These are phyloP conservation scores for Drosophila macrospina DNA, from an alignment of 2,888 invertebrate species.

Conservation along the genomic window DNA sequence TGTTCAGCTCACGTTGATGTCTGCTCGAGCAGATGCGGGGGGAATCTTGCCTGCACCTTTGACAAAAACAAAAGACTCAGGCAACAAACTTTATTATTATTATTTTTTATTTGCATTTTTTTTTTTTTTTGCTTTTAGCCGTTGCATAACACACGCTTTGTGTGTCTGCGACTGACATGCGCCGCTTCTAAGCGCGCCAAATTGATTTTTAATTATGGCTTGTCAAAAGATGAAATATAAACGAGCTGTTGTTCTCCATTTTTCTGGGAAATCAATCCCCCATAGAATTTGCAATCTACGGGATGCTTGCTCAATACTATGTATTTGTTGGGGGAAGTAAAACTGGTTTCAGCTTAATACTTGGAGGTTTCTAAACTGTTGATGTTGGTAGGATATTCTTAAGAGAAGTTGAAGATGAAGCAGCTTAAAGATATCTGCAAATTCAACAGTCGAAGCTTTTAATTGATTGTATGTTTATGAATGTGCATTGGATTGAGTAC, in stretches of 20 bases:
- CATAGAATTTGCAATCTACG: conserved; percentile 1
- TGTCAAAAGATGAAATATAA: conserved; percentile 59
- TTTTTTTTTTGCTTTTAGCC: conserved; percentile 31
- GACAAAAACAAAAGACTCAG: conserved; percentile 74
- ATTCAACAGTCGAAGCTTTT: too few species aligned
- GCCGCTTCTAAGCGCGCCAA: conserved; percentile 64
- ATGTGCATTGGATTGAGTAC: too few species aligned
- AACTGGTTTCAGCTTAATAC: too few species aligned
- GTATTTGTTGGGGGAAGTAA: too few species aligned
- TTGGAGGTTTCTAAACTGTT: too few species aligned
- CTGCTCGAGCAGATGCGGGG: conserved; percentile 44
- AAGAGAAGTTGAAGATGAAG: too few species aligned
- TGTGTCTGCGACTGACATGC: conserved; percentile 49
- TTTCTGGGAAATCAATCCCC: conserved; percentile 58
- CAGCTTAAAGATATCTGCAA: too few species aligned
- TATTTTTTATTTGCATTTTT: conserved; percentile 14
- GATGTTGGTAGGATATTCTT: too few species aligned
- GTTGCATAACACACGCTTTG: conserved; percentile 68
- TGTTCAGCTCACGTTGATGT: conserved; percentile 72
- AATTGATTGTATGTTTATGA: too few species aligned
- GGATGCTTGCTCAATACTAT: neutral
- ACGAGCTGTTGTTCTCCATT: conserved; percentile 40
- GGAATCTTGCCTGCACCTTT: conserved; percentile 63
- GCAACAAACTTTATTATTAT: conserved; percentile 68
- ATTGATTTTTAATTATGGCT: conserved; percentile 77